Evolutionary conservation across 2,888 invertebrate species (phyloP), one percentile per base, ranked within the genome.

Genomic region (Zonitis immaculata): DNA sequence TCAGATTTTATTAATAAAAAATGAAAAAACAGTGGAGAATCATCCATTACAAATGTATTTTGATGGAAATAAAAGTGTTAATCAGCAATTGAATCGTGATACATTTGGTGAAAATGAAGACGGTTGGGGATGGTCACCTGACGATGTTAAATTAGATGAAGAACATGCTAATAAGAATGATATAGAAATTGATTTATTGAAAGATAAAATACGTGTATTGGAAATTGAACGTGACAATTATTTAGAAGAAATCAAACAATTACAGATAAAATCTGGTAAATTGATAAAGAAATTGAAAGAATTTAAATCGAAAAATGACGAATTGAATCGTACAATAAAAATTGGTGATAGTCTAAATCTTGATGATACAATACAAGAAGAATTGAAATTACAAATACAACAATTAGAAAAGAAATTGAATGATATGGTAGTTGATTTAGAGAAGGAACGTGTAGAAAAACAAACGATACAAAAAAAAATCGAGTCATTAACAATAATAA

Each of bases 211-310:
- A n/a, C 73, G 78, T 25, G 77, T 80, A 49, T 74, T 88, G 5
- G 80, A 82, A 62, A 71, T 76, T 1, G 82, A 86, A 56, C 80
- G 83, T 55, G 78, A 81, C 14, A 75, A 77, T 42, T 72, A 86
- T 16, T 76, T 80, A 52, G 79, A 81, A 49, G 87, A 89, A 62
- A 78, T 88, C 7, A 81, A 83, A 58, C 77, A 82, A 25, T 76
- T 82, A 54, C 86, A 89, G 71, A 74, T 84, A 0, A 91, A 91
- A 70, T 83, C 86, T 26, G 82, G 84, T 1, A 93, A 91, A 76
- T 80, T 91, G 59, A 77, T 94, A 62, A 88, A 88, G 66, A 94
- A 92, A 73, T 76, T 94, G 42, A 94, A 92, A 73, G 88, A 91
- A 69, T 82, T 91, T 49, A 94, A 93, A 73, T 75, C 76, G 2